phyloP scores from a whole-genome alignment of 2,113 vertebrate species.

The Cinclus cinclus region DNA sequence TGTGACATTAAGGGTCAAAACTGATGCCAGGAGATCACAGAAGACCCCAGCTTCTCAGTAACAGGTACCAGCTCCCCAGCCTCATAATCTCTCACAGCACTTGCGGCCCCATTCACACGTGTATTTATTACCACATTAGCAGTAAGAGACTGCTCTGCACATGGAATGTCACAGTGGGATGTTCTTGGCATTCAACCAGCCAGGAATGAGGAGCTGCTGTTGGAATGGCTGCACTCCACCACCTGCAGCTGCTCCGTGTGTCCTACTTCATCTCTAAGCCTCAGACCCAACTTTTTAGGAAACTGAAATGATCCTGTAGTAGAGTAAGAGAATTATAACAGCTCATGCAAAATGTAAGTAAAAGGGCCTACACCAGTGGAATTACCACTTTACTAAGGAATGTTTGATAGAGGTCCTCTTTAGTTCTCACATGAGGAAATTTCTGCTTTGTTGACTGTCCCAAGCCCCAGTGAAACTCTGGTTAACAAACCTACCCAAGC shows the following conservation, averaged over 20 bases:
- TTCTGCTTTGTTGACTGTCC: not conserved
- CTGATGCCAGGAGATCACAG: not conserved
- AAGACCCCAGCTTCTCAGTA: not conserved
- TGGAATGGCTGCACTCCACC: not conserved
- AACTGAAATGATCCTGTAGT: not conserved
- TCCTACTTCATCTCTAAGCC: not conserved
- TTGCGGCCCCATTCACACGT: not conserved
- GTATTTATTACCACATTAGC: fast-evolving
- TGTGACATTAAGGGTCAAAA: not conserved
- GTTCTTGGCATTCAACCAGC: not conserved
- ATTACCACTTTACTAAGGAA: not conserved
- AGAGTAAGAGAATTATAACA: not conserved
- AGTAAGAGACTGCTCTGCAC: fast-evolving
- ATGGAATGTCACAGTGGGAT: not conserved
- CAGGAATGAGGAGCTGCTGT: fast-evolving
- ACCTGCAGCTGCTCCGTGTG: not conserved
- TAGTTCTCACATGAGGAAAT: not conserved
- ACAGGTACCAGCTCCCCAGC: not conserved
- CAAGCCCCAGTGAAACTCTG: not conserved
- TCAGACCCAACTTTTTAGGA: not conserved
- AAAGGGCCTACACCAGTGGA: not conserved
- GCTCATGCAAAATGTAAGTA: not conserved
- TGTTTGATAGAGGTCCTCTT: not conserved
- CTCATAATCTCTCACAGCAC: not conserved
- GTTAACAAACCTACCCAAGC: not conserved